Conservation (phyloP, 37 sponge, comb jelly and placozoan species). For the Eunapius fragilis region DNA sequence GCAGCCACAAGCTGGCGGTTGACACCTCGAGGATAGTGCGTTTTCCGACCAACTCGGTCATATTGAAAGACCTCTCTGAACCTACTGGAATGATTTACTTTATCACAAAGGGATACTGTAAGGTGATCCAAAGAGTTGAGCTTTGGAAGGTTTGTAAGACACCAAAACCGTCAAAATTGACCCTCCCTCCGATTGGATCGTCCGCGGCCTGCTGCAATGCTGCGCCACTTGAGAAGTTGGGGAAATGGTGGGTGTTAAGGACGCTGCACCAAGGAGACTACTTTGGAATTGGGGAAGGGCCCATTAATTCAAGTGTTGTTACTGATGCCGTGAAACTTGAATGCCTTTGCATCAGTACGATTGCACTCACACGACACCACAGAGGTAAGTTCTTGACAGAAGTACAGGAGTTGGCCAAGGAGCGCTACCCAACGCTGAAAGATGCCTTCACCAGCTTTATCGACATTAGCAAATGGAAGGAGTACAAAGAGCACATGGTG, state of each 20-base stretch:
- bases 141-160: conserved; percentile 15
- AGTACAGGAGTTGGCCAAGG: conserved; percentile 23
- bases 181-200: neutral
- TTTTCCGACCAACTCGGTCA: conserved; percentile 54
- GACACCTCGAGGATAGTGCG: conserved; percentile 55
- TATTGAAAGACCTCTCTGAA: conserved; percentile 52
- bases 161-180: neutral
- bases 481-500: conserved; percentile 67
- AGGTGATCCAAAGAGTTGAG: conserved; percentile 52
- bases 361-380: conserved; percentile 43
- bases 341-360: conserved; percentile 43
- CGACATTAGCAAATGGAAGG: conserved; percentile 51
- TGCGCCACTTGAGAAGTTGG: neutral
- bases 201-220: neutral
- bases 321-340: conserved; percentile 34
- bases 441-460: conserved; percentile 55
- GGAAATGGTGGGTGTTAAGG: conserved; percentile 59
- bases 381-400: conserved; percentile 23
- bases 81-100: conserved; percentile 47
- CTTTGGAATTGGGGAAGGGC: conserved; percentile 86
- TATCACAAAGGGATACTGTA: conserved; percentile 58
- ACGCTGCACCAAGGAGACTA: conserved; percentile 69
- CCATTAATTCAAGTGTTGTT: conserved; percentile 28
- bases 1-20: conserved; percentile 23
- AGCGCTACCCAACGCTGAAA: conserved; percentile 30